phyloP scores from a whole-genome alignment of 2,113 vertebrate species.

The Sphaerodactylus townsendi region DNA sequence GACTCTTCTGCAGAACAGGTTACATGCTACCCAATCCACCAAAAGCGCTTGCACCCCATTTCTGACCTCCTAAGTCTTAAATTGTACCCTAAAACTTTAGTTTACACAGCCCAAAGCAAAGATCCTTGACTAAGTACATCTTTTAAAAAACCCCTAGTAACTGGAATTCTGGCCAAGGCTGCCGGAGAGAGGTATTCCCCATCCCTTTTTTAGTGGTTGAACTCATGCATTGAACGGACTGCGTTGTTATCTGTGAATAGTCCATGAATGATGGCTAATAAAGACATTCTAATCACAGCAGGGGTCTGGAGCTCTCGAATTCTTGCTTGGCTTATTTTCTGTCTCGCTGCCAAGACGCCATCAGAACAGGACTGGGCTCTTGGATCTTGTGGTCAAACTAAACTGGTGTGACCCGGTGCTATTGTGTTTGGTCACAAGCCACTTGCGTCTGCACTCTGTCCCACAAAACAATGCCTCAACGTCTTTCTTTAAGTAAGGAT shows the following conservation, averaged over 20 bases:
- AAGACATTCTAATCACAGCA: background rate
- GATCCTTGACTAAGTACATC: too few species aligned
- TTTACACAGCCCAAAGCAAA: too few species aligned
- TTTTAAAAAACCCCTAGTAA: background rate
- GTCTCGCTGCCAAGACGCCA: background rate
- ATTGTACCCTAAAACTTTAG: background rate
- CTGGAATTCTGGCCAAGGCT: background rate
- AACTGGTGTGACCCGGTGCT: background rate
- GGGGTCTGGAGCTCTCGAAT: background rate
- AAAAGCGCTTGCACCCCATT: background rate
- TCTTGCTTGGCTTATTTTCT: background rate
- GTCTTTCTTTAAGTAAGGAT: background rate
- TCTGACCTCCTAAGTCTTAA: background rate
- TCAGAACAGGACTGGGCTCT: background rate
- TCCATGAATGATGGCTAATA: slow-evolving; percentile 9
- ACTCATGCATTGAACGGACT: background rate
- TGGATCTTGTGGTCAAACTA: background rate
- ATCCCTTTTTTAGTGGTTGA: background rate
- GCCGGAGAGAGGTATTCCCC: background rate
- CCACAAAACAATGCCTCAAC: background rate
- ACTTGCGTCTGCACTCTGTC: too few species aligned
- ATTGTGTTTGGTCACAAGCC: background rate
- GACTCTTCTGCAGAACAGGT: background rate
- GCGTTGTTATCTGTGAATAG: background rate
- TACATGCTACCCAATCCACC: background rate